Percentiles rank a stretch among this genome's conserved stretches.
phyloP scores from a whole-genome alignment of 2,113 vertebrate genomes.

The Tragelaphus buxtoni region DNA sequence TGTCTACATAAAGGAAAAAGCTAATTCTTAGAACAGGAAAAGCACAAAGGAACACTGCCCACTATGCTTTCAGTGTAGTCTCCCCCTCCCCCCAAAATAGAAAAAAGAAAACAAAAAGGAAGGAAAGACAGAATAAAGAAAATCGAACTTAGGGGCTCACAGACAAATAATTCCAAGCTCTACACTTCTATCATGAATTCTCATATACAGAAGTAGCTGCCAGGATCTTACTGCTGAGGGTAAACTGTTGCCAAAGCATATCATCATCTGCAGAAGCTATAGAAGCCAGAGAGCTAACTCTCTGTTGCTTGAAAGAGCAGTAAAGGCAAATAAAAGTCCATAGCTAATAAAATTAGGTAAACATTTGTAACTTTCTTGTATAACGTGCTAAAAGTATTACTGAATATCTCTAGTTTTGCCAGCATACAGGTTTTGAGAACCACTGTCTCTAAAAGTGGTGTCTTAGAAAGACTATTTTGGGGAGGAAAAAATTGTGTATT shows the following conservation, averaged over 20 bases:
- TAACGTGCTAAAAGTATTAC: neutral
- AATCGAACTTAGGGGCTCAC: neutral
- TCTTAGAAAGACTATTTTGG: neutral
- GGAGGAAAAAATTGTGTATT: neutral
- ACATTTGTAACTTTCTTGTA: neutral
- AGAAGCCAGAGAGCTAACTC: neutral
- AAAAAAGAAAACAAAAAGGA: neutral
- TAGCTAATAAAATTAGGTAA: conserved; percentile 29
- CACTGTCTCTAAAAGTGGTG: neutral
- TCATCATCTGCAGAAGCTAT: neutral
- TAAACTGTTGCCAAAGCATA: conserved; percentile 33
- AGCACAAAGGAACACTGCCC: neutral
- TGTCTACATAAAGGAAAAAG: neutral
- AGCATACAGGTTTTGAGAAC: neutral
- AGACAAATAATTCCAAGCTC: neutral
- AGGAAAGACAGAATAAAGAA: neutral
- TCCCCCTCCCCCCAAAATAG: neutral
- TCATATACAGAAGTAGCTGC: neutral
- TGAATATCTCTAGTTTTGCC: neutral
- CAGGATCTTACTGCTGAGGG: neutral
- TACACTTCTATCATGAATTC: neutral
- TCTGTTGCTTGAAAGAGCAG: conserved; percentile 18
- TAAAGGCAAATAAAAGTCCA: conserved; percentile 3
- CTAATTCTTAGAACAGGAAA: neutral
- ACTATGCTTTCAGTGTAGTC: neutral